Conservation (phyloP, 2,113 vertebrate species). For the Oncorhynchus masou region DNA sequence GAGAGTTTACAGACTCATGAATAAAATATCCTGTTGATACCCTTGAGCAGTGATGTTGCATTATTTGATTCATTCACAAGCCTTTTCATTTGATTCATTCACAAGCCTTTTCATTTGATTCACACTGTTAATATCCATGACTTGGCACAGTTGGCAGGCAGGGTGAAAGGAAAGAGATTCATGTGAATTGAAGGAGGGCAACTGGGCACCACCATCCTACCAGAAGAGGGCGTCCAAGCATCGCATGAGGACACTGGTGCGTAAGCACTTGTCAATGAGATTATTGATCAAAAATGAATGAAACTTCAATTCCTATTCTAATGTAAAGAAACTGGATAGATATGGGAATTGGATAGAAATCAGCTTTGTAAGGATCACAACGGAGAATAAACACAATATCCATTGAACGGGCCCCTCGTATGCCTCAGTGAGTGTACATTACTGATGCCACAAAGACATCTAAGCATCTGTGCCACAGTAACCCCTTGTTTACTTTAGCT, state of each 20-base stretch:
- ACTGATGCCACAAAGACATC: conserved; percentile 12
- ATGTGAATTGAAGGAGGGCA: neutral
- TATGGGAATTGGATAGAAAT: too few relatives aligned
- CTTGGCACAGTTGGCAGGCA: neutral
- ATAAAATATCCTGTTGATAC: conserved; percentile 59
- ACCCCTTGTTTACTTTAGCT: conserved; percentile 8
- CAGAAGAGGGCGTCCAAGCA: conserved; percentile 60
- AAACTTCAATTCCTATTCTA: too few relatives aligned
- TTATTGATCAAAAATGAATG: neutral
- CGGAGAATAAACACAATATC: neutral
- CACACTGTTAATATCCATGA: conserved; percentile 53
- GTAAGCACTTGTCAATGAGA: neutral
- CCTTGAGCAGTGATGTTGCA: conserved; percentile 48
- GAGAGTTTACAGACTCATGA: conserved; percentile 62
- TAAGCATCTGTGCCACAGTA: conserved; percentile 10
- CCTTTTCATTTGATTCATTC: conserved; percentile 59
- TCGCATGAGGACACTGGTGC: conserved; percentile 19
- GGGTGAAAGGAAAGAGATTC: neutral
- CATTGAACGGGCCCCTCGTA: neutral
- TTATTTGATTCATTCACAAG: conserved; percentile 64
- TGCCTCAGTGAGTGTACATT: conserved; percentile 2
- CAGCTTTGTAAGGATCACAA: too few relatives aligned
- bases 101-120: conserved; percentile 55
- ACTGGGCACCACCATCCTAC: conserved; percentile 6
- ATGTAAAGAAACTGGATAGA: too few relatives aligned